These are phyloP conservation scores for Embidobia sp. DNA, from an alignment of 2,888 invertebrate species.

Conservation along the genomic window DNA sequence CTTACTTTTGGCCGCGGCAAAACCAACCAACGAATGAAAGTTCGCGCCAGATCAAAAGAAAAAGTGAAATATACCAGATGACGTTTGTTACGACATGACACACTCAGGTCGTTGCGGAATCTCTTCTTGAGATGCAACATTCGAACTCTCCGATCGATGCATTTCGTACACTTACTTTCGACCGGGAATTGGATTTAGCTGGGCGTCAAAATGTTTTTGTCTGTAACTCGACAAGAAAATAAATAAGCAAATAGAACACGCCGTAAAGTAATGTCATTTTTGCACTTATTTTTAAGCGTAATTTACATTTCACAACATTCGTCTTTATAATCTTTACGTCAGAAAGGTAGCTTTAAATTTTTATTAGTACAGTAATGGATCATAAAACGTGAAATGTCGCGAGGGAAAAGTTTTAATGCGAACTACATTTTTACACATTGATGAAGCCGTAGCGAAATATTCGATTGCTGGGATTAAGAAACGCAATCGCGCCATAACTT, in stretches of 20 bases:
- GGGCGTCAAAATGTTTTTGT: neutral
- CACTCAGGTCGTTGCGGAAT: no score
- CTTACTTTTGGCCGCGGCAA: slow-evolving; percentile 33
- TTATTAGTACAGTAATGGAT: slow-evolving; percentile 22
- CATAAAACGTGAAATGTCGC: slow-evolving; percentile 16
- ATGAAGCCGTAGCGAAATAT: slow-evolving; percentile 16
- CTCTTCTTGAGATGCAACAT: no score
- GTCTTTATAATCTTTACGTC: neutral
- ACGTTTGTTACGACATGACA: neutral
- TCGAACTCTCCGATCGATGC: no score
- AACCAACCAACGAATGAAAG: slow-evolving; percentile 6
- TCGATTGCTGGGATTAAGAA: slow-evolving; percentile 6
- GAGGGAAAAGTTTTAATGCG: slow-evolving; percentile 23
- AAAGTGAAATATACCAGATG: neutral
- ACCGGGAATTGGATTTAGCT: neutral
- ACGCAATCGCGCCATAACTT: slow-evolving; percentile 1
- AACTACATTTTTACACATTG: slow-evolving; percentile 13
- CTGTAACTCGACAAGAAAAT: neutral
- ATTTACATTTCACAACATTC: neutral
- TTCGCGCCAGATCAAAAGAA: neutral
- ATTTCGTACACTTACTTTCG: no score
- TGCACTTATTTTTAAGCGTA: no score
- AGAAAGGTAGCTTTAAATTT: slow-evolving; percentile 1
- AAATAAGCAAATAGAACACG: no score
- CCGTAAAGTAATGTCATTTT: no score